These are phyloP conservation scores for Dunckerocampus dactyliophorus DNA, from an alignment of 2,113 vertebrate genomes.

Conservation along the genomic window DNA sequence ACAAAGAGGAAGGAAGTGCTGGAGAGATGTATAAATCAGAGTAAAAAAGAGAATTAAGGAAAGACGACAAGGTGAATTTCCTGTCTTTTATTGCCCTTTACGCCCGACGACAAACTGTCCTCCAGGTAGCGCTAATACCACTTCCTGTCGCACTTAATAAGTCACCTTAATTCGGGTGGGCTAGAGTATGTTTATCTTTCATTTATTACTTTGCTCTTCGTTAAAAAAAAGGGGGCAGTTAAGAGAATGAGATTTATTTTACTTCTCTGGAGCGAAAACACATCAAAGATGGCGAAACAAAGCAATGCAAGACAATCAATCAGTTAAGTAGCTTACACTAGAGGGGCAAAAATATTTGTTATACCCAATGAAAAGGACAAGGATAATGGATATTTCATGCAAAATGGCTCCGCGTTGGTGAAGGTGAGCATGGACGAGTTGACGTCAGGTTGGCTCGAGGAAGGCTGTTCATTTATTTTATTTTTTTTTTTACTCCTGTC, in stretches of 20 bases:
- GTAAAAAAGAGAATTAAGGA: constrained; percentile 5
- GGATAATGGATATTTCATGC: not conserved
- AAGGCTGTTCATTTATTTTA: not conserved
- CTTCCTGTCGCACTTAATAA: constrained; percentile 53
- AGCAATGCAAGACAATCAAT: constrained; percentile 28
- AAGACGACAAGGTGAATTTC: constrained; percentile 42
- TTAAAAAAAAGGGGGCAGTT: not conserved
- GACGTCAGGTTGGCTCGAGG: not conserved
- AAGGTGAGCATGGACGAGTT: constrained; percentile 9
- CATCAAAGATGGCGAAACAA: not conserved
- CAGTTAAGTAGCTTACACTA: constrained; percentile 24
- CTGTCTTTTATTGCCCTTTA: constrained; percentile 36
- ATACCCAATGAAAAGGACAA: constrained; percentile 20
- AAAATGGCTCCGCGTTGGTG: not conserved
- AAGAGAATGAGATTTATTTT: not conserved
- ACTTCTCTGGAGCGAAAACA: constrained; percentile 1
- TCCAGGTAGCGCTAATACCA: constrained; percentile 50
- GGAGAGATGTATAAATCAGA: constrained; percentile 32
- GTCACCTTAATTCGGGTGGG: no score
- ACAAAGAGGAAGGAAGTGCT: not conserved
- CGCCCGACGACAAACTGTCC: constrained; percentile 48
- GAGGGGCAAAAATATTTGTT: constrained; percentile 21
- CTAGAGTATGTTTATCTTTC: no score
- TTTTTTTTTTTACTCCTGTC: not conserved
- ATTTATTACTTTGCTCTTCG: not conserved